Conservation (phyloP, 2,113 vertebrate species). For the Struthio camelus region DNA sequence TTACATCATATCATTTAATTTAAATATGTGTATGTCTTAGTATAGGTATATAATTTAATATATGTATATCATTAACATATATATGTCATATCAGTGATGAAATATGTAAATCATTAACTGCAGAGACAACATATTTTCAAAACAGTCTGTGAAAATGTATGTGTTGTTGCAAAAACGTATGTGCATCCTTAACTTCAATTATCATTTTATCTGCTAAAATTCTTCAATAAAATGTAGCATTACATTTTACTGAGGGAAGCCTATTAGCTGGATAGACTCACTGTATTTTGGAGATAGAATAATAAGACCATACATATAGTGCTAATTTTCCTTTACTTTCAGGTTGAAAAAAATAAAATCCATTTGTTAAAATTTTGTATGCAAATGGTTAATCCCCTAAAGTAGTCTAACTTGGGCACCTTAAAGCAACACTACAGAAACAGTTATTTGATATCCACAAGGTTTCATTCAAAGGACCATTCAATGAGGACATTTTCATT, state of each 20-base stretch:
- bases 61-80: too few species aligned
- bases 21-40: too few species aligned
- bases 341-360: background rate
- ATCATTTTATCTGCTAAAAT: background rate
- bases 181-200: background rate
- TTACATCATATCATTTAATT: too few species aligned
- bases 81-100: background rate
- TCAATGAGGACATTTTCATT: background rate
- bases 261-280: background rate
- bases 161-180: background rate
- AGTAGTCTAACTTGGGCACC: background rate
- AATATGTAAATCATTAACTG: background rate
- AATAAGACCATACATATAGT: background rate
- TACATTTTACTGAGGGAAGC: background rate
- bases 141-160: background rate
- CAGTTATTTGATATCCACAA: background rate
- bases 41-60: too few species aligned
- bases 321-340: background rate
- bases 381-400: background rate
- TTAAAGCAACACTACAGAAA: background rate
- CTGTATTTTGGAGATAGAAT: background rate
- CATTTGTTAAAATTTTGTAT: background rate
- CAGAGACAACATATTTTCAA: background rate
- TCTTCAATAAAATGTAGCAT: background rate
- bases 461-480: background rate